Conservation (phyloP, 2,797 vertebrate genomes). For the Morelia viridis region DNA sequence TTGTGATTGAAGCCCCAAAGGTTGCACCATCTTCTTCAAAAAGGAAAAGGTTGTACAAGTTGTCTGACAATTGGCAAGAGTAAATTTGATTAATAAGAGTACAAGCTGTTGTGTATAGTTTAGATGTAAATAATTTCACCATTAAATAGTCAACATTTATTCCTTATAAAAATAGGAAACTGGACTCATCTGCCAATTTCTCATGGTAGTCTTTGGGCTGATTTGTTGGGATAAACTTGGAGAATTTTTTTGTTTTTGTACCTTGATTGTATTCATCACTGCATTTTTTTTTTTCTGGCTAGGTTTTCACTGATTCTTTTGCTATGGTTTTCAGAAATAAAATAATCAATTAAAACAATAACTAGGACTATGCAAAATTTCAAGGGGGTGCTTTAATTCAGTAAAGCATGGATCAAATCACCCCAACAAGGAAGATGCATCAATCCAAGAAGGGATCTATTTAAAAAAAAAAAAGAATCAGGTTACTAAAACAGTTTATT, state of each 20-base stretch:
- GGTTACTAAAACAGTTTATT: neutral
- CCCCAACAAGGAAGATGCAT: neutral
- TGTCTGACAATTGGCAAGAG: neutral
- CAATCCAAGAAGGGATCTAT: neutral
- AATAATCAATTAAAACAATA: neutral
- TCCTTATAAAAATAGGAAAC: neutral
- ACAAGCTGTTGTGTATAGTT: neutral
- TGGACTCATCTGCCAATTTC: neutral
- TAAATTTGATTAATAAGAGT: neutral
- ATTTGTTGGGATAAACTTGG: neutral
- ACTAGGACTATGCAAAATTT: neutral
- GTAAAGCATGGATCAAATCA: neutral
- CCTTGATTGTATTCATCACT: neutral
- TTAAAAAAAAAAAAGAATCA: neutral
- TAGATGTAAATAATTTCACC: neutral
- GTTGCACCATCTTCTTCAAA: neutral
- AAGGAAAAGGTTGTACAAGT: neutral
- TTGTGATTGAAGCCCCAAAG: neutral
- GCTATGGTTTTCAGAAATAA: neutral
- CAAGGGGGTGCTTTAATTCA: neutral
- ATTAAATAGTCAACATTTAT: neutral
- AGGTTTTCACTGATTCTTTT: neutral
- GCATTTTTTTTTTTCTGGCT: neutral
- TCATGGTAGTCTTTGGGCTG: neutral
- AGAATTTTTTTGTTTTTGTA: neutral